phyloP scores from a whole-genome alignment of 2,888 invertebrate genomes.

The Baccha elongata region DNA sequence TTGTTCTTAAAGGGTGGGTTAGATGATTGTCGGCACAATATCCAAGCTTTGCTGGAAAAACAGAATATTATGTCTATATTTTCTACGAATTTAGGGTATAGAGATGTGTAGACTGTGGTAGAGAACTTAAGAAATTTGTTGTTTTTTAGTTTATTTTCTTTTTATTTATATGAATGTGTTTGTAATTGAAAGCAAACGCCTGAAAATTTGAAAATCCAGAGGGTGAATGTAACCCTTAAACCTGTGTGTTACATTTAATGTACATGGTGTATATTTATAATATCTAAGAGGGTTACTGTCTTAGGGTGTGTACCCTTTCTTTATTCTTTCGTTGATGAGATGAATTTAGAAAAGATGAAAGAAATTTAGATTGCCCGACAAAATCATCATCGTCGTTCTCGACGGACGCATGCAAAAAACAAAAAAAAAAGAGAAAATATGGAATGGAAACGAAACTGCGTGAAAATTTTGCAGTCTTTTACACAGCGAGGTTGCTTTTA shows the following conservation, averaged over 20 bases:
- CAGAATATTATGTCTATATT: constrained; percentile 34
- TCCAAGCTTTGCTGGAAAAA: constrained; percentile 26
- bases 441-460: constrained; percentile 45
- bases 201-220: constrained; percentile 48
- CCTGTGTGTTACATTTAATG: constrained; percentile 15
- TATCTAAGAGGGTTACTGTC: constrained; percentile 18
- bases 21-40: constrained; percentile 11
- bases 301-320: constrained; percentile 27
- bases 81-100: neutral
- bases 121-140: constrained; percentile 38
- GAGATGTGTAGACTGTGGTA: constrained; percentile 29
- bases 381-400: neutral
- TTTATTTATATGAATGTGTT: constrained; percentile 59
- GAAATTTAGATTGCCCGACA: constrained; percentile 10
- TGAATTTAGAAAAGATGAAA: constrained; percentile 33
- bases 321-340: constrained; percentile 63
- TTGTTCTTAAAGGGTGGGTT: constrained; percentile 44
- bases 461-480: constrained; percentile 47
- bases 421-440: constrained; percentile 21
- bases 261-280: too few relatives aligned
- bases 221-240: constrained; percentile 68
- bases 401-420: neutral
- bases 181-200: constrained; percentile 73
- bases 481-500: neutral
- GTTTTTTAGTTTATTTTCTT: constrained; percentile 21